phyloP scores from a whole-genome alignment of 2,888 invertebrate genomes.

The Amphiduros pacificus region DNA sequence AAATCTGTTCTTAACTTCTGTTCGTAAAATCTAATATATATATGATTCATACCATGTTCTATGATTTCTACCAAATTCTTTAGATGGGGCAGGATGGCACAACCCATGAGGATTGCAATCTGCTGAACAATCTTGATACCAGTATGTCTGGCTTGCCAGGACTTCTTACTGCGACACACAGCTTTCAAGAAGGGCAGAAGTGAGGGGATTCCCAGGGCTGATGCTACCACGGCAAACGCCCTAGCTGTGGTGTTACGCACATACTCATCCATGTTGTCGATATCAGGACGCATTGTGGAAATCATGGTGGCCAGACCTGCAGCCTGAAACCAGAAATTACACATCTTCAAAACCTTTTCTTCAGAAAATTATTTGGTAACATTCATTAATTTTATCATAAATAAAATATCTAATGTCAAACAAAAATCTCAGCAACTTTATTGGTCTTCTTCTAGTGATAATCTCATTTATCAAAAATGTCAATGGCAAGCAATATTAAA shows the following conservation, averaged over 20 bases:
- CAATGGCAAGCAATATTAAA: too few relatives aligned
- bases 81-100: conserved; percentile 97
- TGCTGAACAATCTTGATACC: conserved; percentile 99
- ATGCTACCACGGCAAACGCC: conserved; percentile 99
- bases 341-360: background rate
- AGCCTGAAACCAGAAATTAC: conserved; percentile 63
- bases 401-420: too few relatives aligned
- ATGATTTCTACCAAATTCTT: conserved; percentile 98
- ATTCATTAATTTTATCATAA: too few relatives aligned
- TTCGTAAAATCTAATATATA: too few relatives aligned
- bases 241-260: conserved; percentile 98
- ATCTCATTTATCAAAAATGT: too few relatives aligned
- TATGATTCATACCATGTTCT: conserved; percentile 92
- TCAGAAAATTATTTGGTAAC: too few relatives aligned
- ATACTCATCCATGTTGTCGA: conserved; percentile 99
- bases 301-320: conserved; percentile 99
- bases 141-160: conserved; percentile 97
- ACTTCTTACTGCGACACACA: conserved; percentile 98
- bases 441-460: too few relatives aligned
- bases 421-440: too few relatives aligned
- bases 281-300: conserved; percentile 99
- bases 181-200: conserved; percentile 94
- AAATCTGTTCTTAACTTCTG: too few relatives aligned
- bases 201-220: conserved; percentile 96
- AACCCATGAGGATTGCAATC: conserved; percentile 99